Conservation (phyloP, 35 echinoderm and acorn worm genomes). For the Hemicentrotus pulcherrimus region DNA sequence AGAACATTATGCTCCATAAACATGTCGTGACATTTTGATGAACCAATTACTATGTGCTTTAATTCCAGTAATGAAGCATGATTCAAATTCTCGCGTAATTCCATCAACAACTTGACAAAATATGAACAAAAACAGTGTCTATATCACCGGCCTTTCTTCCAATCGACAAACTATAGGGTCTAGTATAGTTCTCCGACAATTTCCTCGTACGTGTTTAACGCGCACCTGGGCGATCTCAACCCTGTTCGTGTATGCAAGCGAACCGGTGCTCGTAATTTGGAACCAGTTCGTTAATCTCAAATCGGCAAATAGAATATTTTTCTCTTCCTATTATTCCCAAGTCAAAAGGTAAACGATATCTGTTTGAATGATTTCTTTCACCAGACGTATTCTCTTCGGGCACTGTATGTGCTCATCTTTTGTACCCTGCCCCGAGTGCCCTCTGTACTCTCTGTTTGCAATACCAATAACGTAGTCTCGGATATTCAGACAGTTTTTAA, state of each 20-base stretch:
- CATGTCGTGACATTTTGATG: neutral
- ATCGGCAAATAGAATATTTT: neutral
- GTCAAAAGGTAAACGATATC: neutral
- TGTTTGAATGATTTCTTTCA: neutral
- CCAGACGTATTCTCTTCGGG: neutral
- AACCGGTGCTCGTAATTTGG: neutral
- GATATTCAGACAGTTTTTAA: neutral
- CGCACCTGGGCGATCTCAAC: neutral
- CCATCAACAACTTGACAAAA: no score
- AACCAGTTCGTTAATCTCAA: conserved; percentile 4
- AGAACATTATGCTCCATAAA: neutral
- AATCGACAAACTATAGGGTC: no score
- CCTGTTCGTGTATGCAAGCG: neutral
- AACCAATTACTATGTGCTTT: neutral
- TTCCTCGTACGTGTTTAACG: no score
- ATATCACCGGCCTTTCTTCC: neutral
- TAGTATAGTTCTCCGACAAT: no score
- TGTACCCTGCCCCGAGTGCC: neutral
- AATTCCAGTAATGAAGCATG: neutral
- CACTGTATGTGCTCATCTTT: neutral
- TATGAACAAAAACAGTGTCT: neutral
- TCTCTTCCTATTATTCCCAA: neutral
- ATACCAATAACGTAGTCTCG: neutral
- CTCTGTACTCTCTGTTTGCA: neutral
- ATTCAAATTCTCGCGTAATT: neutral